Evolutionary conservation across 1,140 invertebrate species (phyloP).

Genomic region (Myzus persicae): DNA sequence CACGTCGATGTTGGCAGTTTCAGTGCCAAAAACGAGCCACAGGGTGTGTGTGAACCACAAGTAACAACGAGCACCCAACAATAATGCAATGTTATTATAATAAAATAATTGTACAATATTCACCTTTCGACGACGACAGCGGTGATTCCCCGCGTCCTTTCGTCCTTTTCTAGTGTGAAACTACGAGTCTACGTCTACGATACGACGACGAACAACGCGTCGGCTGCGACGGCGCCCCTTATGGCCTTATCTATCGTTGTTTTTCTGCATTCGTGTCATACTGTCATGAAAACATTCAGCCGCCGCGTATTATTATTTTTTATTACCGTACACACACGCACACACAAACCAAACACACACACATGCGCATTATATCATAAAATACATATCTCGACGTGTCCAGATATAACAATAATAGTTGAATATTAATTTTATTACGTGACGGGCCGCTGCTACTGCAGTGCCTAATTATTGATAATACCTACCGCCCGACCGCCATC

Average conservation of each 20-base stretch:
- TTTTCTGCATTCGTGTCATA: conserved; percentile 55
- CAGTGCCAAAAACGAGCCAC: neutral
- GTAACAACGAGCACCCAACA: neutral
- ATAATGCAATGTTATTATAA: neutral
- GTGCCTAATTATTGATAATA: neutral
- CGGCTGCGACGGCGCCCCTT: neutral
- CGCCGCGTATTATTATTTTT: conserved; percentile 6
- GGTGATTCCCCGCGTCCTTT: neutral
- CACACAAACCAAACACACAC: neutral
- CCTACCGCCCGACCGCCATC: too few species aligned
- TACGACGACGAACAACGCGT: conserved; percentile 8
- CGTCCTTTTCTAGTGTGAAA: neutral
- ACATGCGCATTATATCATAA: neutral
- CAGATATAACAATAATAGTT: neutral
- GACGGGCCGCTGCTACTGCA: neutral
- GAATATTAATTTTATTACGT: neutral
- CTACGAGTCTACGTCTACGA: neutral
- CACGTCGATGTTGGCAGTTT: too few species aligned
- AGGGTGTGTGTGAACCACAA: neutral
- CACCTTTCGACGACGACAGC: neutral
- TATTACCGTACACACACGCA: neutral
- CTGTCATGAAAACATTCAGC: conserved; percentile 11
- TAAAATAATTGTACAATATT: neutral
- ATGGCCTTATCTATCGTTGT: conserved; percentile 48
- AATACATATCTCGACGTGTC: neutral